A percentile compares a stretch with the other conserved stretches of the same genome.
These are phyloP conservation scores for Clinocottus analis DNA, from an alignment of 2,113 vertebrate genomes.

Conservation along the genomic window DNA sequence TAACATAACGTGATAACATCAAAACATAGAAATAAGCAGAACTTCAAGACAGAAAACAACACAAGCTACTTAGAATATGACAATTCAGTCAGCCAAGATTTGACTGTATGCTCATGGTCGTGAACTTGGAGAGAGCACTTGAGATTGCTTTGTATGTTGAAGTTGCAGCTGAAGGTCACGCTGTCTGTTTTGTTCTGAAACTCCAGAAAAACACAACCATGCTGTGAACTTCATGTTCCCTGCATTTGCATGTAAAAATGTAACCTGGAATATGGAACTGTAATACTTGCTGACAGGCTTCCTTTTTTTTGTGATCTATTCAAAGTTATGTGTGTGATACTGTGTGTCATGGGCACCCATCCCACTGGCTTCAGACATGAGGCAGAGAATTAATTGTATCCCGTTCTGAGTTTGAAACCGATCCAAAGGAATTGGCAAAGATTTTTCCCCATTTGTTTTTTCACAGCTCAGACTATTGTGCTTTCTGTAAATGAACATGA, in stretches of 20 bases:
- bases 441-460: background rate
- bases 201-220: background rate
- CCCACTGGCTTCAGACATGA: background rate
- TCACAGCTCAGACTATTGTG: background rate
- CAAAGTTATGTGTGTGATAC: background rate
- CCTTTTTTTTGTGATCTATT: background rate
- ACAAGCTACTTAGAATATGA: background rate
- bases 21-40: background rate
- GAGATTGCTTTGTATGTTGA: background rate
- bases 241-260: background rate
- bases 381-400: background rate
- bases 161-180: slow-evolving; percentile 5
- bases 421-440: background rate
- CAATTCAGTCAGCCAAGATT: background rate
- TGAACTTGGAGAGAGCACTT: background rate
- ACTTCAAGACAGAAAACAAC: background rate
- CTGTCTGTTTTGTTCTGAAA: background rate
- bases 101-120: background rate
- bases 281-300: background rate
- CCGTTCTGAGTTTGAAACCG: background rate
- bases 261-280: background rate
- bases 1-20: background rate
- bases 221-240: background rate
- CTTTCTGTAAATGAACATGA: background rate
- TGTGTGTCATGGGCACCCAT: background rate